Percentiles rank a stretch among this genome's conserved stretches.
These are phyloP conservation scores for Pemphredon lugubris DNA, from an alignment of 2,888 invertebrate species.

Conservation along the genomic window DNA sequence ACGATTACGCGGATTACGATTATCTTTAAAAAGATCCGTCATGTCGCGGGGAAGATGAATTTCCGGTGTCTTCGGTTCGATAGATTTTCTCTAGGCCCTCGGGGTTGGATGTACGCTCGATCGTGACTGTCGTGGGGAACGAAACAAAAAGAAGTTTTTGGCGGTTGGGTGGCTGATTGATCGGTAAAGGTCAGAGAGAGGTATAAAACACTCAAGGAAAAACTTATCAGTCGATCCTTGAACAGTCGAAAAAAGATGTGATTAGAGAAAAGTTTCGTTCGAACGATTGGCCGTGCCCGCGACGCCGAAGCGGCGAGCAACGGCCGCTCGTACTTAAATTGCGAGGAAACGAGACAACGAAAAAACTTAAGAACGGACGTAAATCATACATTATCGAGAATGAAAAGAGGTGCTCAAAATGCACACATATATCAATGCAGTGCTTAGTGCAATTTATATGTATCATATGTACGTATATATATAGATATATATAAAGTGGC, in stretches of 20 bases:
- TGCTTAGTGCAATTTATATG: conserved; percentile 81
- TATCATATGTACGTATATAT: conserved; percentile 79
- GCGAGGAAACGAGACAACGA: conserved; percentile 69
- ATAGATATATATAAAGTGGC: conserved; percentile 77
- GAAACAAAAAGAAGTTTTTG: conserved; percentile 37
- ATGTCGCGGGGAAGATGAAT: no score
- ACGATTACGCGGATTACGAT: background rate
- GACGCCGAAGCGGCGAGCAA: conserved; percentile 45
- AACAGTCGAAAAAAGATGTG: conserved; percentile 74
- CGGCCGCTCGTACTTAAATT: conserved; percentile 55
- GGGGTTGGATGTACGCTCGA: conserved; percentile 36
- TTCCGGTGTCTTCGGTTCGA: background rate
- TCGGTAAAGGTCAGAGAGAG: conserved; percentile 47
- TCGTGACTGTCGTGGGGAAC: conserved; percentile 48
- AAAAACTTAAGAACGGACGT: conserved; percentile 70
- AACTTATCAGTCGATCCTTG: conserved; percentile 72
- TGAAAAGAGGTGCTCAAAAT: conserved; percentile 81
- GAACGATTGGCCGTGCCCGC: conserved; percentile 49
- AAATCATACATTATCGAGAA: conserved; percentile 78
- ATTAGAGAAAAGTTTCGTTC: conserved; percentile 66
- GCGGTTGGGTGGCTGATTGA: conserved; percentile 1
- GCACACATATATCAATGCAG: conserved; percentile 81
- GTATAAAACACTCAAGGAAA: conserved; percentile 54
- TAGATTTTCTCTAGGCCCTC: background rate
- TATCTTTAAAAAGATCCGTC: no score